phyloP scores from a whole-genome alignment of 2,797 vertebrate genomes.

The Kryptopterus vitreolus region DNA sequence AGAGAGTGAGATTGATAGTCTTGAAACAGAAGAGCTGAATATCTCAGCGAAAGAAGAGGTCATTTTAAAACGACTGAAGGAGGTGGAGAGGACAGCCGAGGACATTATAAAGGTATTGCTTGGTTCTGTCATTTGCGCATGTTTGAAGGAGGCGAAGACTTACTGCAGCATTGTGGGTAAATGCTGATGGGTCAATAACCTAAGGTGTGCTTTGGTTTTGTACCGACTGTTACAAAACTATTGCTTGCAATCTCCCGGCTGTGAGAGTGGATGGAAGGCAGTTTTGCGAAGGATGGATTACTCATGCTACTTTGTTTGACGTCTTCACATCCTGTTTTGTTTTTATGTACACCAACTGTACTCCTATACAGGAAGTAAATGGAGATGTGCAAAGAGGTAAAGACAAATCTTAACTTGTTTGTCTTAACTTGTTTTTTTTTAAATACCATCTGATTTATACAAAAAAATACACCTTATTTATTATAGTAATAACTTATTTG shows the following conservation, averaged over 20 bases:
- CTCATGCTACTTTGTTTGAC: conserved; percentile 26
- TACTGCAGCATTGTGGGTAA: conserved; percentile 15
- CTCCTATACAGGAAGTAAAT: conserved; percentile 83
- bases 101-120: conserved; percentile 90
- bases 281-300: conserved; percentile 14
- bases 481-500: conserved; percentile 5
- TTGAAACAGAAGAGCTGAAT: conserved; percentile 85
- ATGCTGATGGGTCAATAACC: background rate
- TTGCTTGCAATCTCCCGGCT: conserved; percentile 27
- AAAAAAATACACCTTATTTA: background rate
- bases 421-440: conserved; percentile 7
- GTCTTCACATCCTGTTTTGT: conserved; percentile 40
- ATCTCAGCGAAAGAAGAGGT: conserved; percentile 85
- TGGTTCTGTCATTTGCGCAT: conserved; percentile 34
- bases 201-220: conserved; percentile 8
- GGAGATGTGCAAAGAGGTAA: conserved; percentile 80
- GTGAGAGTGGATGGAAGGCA: conserved; percentile 14
- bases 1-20: conserved; percentile 83
- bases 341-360: conserved; percentile 65
- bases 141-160: conserved; percentile 29
- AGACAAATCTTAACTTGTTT: conserved; percentile 29
- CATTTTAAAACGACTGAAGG: conserved; percentile 86
- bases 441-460: background rate
- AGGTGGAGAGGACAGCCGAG: conserved; percentile 87
- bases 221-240: conserved; percentile 19